Evolutionary conservation across 1,140 invertebrate genomes (phyloP), one percentile per base, ranked within the genome.

Genomic region (Druon quercuslanigerum): DNA sequence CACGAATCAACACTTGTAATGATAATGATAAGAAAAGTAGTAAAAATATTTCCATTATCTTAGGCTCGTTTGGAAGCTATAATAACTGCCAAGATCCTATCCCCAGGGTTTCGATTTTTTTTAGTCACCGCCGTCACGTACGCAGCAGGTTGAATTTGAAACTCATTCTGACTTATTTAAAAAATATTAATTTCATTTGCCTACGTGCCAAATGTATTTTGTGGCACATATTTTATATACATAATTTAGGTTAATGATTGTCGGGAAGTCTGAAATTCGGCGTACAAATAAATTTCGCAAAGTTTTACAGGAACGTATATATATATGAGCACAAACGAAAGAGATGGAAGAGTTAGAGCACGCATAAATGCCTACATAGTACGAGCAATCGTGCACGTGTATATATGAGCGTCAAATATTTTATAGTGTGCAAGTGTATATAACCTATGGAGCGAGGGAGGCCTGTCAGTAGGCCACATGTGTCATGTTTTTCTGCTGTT

Each of bases 401-500:
- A 16, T 46, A 16, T 46, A 33, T 66, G 25, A 46, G 60, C n/a
- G 60, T 66, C 16, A 33, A 72, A 12, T 72, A 33, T 50, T 52
- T 50, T 16, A 2, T 11, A 70, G 40, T 51, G 71, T 19, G 51
- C 17, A 17, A 16, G 46, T 72, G 40, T 25, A 16, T 72, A 50
- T 51, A 72, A 20, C 71, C 71, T 25, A 72, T 50, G 71, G 52
- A 50, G 60, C 74, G 25, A 54, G 60, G 60, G 74, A 71, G 74
- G 71, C n/a, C 60, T 56, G 79, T 82, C 79, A 82, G 52, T 78
- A 72, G 79, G 76, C 79, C 79, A 82, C 81, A 77, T 77, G 70
- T 75, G 73, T 82, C 75, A 74, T 60, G 57, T 82, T 80, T 77
- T 82, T 80, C 51, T 80, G 50, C 74, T 60, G 71, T 66, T 72